Conservation (phyloP, 2,113 vertebrate species). For the Gnathonemus longibarbis region DNA sequence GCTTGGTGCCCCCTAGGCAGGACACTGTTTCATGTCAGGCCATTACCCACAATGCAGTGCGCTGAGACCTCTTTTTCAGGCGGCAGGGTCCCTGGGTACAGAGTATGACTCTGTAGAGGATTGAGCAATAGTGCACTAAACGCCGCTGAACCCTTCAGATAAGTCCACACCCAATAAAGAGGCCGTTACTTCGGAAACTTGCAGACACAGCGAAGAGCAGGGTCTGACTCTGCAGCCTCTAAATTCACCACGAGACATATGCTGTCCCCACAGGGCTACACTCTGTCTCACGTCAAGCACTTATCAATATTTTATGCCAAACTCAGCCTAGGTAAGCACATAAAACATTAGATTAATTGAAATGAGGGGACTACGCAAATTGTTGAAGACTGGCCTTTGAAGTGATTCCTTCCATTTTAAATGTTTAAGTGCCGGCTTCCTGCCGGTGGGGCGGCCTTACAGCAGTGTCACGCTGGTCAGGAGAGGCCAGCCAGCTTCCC, state of each 20-base stretch:
- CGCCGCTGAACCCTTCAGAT: neutral
- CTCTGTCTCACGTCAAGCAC: slow-evolving; percentile 32
- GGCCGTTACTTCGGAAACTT: neutral
- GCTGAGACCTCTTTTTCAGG: neutral
- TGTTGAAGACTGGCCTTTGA: slow-evolving; percentile 47
- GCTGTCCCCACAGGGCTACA: slow-evolving; percentile 35
- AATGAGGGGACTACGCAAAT: slow-evolving; percentile 36
- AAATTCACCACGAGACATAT: slow-evolving; percentile 34
- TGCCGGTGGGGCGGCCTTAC: neutral
- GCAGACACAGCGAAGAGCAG: neutral
- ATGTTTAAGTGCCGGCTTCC: slow-evolving; percentile 49
- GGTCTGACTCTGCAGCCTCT: neutral
- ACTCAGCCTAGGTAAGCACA: slow-evolving; percentile 42
- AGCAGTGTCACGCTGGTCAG: neutral
- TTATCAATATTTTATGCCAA: slow-evolving; percentile 53
- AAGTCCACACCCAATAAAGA: slow-evolving; percentile 1
- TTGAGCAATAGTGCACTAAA: neutral
- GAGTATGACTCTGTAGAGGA: neutral
- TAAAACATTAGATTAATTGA: slow-evolving; percentile 48
- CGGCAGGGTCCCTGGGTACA: neutral
- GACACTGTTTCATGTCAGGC: neutral
- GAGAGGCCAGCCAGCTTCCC: neutral
- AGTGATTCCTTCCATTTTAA: slow-evolving; percentile 49
- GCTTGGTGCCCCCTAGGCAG: neutral
- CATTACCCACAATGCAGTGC: slow-evolving; percentile 4